A percentile compares a stretch with the other conserved stretches of the same genome.
Conservation (phyloP, 1,140 invertebrate genomes). For the Solenopsis fugax region DNA sequence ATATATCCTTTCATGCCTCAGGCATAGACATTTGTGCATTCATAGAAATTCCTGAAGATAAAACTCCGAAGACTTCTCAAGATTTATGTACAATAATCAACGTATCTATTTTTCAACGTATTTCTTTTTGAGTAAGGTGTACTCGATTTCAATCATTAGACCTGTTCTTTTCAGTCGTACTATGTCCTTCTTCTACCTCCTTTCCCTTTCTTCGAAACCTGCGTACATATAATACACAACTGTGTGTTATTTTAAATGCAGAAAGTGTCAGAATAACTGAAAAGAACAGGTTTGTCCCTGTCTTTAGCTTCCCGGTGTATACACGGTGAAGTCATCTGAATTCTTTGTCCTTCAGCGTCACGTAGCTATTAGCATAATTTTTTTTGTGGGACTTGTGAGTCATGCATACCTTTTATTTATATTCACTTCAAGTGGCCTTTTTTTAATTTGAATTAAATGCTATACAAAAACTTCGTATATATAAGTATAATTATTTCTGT, state of each 20-base stretch:
- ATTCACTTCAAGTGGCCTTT: background rate
- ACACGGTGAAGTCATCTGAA: background rate
- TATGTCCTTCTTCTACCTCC: background rate
- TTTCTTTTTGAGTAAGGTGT: background rate
- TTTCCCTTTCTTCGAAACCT: background rate
- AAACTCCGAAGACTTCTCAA: background rate
- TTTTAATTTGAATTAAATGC: background rate
- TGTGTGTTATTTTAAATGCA: conserved; percentile 25
- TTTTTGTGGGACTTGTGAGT: background rate
- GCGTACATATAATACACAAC: background rate
- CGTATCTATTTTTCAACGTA: background rate
- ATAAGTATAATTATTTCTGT: background rate
- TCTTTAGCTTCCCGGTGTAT: background rate
- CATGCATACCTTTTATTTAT: background rate
- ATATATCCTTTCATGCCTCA: background rate
- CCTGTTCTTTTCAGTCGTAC: background rate
- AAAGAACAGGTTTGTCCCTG: background rate
- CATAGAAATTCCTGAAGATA: background rate
- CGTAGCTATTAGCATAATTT: conserved; percentile 24
- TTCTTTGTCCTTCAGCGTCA: background rate
- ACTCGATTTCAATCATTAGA: background rate
- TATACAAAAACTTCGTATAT: background rate
- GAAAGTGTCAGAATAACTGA: conserved; percentile 20
- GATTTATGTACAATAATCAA: conserved; percentile 10
- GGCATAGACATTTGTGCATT: background rate